A percentile compares a stretch with the other conserved stretches of the same genome.
Conservation (phyloP, 2,113 vertebrate genomes). For the Herpailurus yagouaroundi region DNA sequence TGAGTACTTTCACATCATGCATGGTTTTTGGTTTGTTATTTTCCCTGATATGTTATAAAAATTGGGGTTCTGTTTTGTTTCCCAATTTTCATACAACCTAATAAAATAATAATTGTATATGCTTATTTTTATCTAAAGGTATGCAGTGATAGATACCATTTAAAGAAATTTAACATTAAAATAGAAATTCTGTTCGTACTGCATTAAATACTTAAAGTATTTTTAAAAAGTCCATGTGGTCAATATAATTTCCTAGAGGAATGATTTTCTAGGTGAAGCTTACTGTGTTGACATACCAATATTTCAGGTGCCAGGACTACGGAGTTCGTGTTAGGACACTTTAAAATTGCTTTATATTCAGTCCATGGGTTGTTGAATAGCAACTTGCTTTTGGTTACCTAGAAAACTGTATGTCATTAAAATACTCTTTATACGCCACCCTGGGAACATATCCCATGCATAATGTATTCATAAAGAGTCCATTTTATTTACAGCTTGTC, state of each 20-base stretch:
- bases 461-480: slow-evolving; percentile 70
- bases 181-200: neutral
- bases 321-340: neutral
- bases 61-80: neutral
- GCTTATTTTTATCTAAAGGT: neutral
- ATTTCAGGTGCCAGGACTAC: slow-evolving; percentile 3
- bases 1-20: neutral
- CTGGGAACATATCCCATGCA: slow-evolving; percentile 45
- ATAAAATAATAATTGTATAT: neutral
- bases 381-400: slow-evolving; percentile 57
- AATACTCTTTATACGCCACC: slow-evolving; percentile 62
- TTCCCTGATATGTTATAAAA: slow-evolving; percentile 23
- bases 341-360: slow-evolving; percentile 55
- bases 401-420: slow-evolving; percentile 69
- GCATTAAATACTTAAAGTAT: slow-evolving; percentile 18
- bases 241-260: slow-evolving; percentile 40
- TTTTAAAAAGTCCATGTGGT: neutral
- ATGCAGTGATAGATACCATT: neutral
- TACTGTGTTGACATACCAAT: slow-evolving; percentile 4
- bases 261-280: slow-evolving; percentile 40
- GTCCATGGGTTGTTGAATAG: slow-evolving; percentile 36
- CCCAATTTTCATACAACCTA: neutral
- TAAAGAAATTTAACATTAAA: slow-evolving; percentile 45
- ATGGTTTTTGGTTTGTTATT: neutral
- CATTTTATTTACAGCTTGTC: slow-evolving; percentile 75